These are phyloP conservation scores for Anastatus disparis DNA, from an alignment of 1,140 invertebrate genomes.

Conservation along the genomic window DNA sequence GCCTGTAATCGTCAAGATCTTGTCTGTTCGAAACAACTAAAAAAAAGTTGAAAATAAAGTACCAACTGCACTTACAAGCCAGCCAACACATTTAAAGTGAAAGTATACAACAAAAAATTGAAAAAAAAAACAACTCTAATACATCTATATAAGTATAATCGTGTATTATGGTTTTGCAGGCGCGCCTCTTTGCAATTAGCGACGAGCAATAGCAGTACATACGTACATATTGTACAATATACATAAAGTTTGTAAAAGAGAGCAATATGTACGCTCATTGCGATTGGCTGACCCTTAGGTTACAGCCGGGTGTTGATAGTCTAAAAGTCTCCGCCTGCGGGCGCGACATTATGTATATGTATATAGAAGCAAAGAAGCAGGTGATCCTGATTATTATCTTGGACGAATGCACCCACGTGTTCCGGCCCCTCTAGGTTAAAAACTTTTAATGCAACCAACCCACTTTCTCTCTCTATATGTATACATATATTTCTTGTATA, in stretches of 20 bases:
- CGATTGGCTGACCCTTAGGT: not conserved
- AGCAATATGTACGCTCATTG: not conserved
- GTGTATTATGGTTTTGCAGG: too few relatives aligned
- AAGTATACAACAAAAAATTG: too few relatives aligned
- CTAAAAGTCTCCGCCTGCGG: conserved; percentile 53
- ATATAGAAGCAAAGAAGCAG: conserved; percentile 51
- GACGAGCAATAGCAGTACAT: not conserved
- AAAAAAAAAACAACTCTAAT: too few relatives aligned
- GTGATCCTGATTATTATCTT: conserved; percentile 49
- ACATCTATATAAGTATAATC: too few relatives aligned
- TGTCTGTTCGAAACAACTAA: too few relatives aligned
- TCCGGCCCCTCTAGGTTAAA: conserved; percentile 39
- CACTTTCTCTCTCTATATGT: too few relatives aligned
- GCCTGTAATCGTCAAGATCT: too few relatives aligned
- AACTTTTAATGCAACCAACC: conserved; percentile 1
- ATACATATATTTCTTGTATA: conserved; percentile 35
- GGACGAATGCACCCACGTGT: conserved; percentile 54
- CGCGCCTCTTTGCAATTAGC: not conserved
- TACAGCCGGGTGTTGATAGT: conserved; percentile 8
- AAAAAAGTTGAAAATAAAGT: too few relatives aligned
- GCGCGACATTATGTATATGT: conserved; percentile 50
- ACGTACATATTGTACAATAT: too few relatives aligned
- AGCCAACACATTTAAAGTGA: too few relatives aligned
- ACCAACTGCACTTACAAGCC: too few relatives aligned
- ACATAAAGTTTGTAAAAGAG: too few relatives aligned